Percentiles rank a stretch among this genome's conserved stretches.
These are phyloP conservation scores for Crypturellus undulatus DNA, from an alignment of 2,113 vertebrate genomes.

Conservation along the genomic window DNA sequence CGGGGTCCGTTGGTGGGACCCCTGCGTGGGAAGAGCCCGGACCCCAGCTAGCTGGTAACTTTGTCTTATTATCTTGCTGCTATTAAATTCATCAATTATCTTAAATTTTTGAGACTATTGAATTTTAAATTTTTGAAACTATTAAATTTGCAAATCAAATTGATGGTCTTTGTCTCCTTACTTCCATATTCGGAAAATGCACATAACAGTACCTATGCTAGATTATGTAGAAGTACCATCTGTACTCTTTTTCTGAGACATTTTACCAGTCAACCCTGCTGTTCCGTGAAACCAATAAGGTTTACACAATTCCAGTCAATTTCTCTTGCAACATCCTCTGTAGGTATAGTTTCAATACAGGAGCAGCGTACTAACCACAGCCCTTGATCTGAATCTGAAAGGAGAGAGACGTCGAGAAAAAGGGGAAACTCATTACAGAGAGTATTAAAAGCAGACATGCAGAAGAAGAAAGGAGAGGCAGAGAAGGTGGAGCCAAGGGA, in stretches of 20 bases:
- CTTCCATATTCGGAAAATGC: too few species aligned
- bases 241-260: conserved; percentile 30
- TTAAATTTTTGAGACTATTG: too few species aligned
- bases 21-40: too few species aligned
- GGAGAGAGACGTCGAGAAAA: background rate
- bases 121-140: too few species aligned
- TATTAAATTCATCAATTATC: too few species aligned
- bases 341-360: conserved; percentile 42
- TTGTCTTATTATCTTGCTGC: too few species aligned
- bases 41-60: too few species aligned
- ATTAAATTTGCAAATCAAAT: too few species aligned
- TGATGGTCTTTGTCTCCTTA: too few species aligned
- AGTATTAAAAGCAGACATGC: conserved; percentile 20
- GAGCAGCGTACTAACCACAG: conserved; percentile 23
- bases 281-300: conserved; percentile 60
- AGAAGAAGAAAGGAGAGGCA: conserved; percentile 27
- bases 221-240: conserved; percentile 49
- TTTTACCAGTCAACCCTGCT: conserved; percentile 55
- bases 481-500: conserved; percentile 48
- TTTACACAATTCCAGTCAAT: conserved; percentile 38
- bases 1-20: too few species aligned
- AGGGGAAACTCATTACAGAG: conserved; percentile 16
- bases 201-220: conserved; percentile 11
- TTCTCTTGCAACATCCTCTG: conserved; percentile 27
- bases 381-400: conserved; percentile 52